Conservation (phyloP, 2,113 vertebrate species). For the Urocynchramus pylzowi region DNA sequence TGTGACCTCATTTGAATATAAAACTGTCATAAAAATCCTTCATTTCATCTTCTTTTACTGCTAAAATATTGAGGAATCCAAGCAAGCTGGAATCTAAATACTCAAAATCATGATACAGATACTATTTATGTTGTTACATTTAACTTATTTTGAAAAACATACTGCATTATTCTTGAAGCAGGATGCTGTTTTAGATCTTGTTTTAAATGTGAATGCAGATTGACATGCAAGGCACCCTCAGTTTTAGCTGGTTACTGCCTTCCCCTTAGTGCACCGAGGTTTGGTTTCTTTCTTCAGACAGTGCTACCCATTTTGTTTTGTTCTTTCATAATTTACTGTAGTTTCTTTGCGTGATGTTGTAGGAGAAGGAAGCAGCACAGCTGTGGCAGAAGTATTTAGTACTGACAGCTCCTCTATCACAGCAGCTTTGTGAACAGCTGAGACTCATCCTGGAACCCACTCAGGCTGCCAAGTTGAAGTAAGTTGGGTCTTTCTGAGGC, state of each 20-base stretch:
- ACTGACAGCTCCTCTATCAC: constrained; percentile 89
- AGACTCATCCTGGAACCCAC: constrained; percentile 93
- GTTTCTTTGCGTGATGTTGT: not conserved
- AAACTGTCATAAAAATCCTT: not conserved
- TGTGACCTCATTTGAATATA: not conserved
- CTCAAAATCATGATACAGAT: not conserved
- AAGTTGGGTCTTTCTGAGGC: constrained; percentile 18
- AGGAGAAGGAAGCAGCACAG: constrained; percentile 86
- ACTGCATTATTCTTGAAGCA: not conserved
- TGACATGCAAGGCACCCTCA: not conserved
- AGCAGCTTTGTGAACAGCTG: constrained; percentile 95
- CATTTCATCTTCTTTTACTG: not conserved
- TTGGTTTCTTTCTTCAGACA: not conserved
- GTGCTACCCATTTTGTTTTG: not conserved
- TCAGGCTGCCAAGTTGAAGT: constrained; percentile 93
- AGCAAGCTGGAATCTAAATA: not conserved
- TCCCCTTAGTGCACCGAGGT: not conserved
- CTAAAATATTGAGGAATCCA: not conserved
- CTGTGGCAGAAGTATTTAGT: constrained; percentile 92
- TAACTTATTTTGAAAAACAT: not conserved
- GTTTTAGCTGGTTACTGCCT: not conserved
- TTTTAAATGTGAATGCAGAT: not conserved
- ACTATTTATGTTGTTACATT: not conserved
- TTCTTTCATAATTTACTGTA: not conserved
- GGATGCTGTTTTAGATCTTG: not conserved